Percentiles rank a stretch among this genome's conserved stretches.
Conservation (phyloP, 2,113 vertebrate genomes). For the Panurus biarmicus region DNA sequence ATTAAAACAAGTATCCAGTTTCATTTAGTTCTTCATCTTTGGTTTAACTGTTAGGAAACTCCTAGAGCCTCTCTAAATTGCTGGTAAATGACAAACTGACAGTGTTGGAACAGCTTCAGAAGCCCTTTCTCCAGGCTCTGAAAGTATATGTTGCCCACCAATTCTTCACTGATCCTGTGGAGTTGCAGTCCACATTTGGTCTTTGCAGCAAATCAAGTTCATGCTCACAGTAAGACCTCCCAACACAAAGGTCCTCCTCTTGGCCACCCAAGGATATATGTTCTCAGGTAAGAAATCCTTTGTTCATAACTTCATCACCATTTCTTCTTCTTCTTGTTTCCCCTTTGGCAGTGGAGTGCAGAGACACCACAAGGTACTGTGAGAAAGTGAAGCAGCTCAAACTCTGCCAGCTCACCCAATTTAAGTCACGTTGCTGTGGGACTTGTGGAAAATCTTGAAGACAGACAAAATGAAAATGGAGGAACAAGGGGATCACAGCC, state of each 20-base stretch:
- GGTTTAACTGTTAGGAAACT: neutral
- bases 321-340: constrained; percentile 50
- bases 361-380: constrained; percentile 92
- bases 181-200: neutral
- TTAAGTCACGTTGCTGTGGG: constrained; percentile 89
- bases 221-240: neutral
- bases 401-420: constrained; percentile 88
- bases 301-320: neutral
- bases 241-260: neutral
- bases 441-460: constrained; percentile 87
- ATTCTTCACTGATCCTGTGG: neutral
- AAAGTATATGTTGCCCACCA: neutral
- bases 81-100: neutral
- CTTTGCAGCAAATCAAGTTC: neutral
- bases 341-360: constrained; percentile 78
- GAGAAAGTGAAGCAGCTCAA: constrained; percentile 93
- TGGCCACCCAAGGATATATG: neutral
- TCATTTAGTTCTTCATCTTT: neutral
- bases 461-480: neutral
- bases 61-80: neutral
- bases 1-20: neutral
- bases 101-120: neutral
- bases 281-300: neutral
- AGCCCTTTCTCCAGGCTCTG: neutral
- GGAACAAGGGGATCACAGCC: constrained; percentile 27